Conservation (phyloP, 2,888 invertebrate species). For the Platycheirus albimanus region DNA sequence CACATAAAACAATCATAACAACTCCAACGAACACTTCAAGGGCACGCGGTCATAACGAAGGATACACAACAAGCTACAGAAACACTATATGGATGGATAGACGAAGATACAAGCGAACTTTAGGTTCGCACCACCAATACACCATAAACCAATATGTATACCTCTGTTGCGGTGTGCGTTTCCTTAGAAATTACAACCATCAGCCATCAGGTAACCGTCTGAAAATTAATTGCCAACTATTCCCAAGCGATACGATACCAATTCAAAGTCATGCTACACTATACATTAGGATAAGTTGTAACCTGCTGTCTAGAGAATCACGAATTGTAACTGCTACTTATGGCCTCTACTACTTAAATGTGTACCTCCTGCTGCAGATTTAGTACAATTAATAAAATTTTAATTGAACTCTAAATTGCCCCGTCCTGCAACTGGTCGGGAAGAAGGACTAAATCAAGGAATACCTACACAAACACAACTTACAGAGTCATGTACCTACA, state of each 20-base stretch:
- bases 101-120: not conserved
- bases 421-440: slow-evolving; percentile 32
- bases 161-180: slow-evolving; percentile 9
- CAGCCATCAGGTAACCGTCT: slow-evolving; percentile 19
- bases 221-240: slow-evolving; percentile 54
- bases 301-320: slow-evolving; percentile 24
- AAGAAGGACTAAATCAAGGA: slow-evolving; percentile 57
- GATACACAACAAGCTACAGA: slow-evolving; percentile 31
- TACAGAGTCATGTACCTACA: slow-evolving; percentile 3
- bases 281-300: slow-evolving; percentile 25
- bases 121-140: no score
- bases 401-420: slow-evolving; percentile 69
- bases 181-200: slow-evolving; percentile 14
- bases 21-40: slow-evolving; percentile 47
- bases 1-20: slow-evolving; percentile 63
- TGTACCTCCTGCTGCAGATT: slow-evolving; percentile 33
- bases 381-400: slow-evolving; percentile 71
- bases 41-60: slow-evolving; percentile 64
- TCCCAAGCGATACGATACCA: slow-evolving; percentile 50
- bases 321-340: slow-evolving; percentile 54
- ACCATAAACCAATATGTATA: slow-evolving; percentile 43
- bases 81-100: slow-evolving; percentile 29
- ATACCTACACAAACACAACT: no score
- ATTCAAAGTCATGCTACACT: slow-evolving; percentile 30
- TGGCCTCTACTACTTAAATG: slow-evolving; percentile 23